These are phyloP conservation scores for Arion vulgaris DNA, from an alignment of 1,140 invertebrate genomes.

Conservation along the genomic window DNA sequence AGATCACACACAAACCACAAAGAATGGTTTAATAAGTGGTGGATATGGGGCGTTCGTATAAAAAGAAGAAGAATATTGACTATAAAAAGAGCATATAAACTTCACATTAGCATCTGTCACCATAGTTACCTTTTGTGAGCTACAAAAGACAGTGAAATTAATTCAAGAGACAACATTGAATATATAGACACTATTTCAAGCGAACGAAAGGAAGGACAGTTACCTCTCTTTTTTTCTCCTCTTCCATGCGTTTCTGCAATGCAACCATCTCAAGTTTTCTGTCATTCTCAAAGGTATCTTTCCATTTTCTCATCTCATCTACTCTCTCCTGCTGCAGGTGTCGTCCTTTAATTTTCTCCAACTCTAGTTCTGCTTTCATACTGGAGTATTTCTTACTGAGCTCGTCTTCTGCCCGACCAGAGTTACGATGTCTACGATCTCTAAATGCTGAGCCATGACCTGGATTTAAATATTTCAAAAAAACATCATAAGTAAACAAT, in stretches of 20 bases:
- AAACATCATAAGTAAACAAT: conserved; percentile 3
- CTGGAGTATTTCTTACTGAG: conserved; percentile 32
- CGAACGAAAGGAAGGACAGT: too few species aligned
- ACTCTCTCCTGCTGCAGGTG: conserved; percentile 35
- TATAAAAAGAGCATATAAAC: too few species aligned
- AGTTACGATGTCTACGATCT: conserved; percentile 37
- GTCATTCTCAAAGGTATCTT: conserved; percentile 42
- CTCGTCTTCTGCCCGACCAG: conserved; percentile 34
- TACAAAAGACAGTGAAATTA: not conserved
- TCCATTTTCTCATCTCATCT: conserved; percentile 43
- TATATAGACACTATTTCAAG: too few species aligned
- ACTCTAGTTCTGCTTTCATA: conserved; percentile 37
- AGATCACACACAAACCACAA: too few species aligned
- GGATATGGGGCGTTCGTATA: too few species aligned
- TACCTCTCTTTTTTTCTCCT: conserved; percentile 46
- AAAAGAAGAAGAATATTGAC: too few species aligned
- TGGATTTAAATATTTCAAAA: not conserved
- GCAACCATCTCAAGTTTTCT: conserved; percentile 33
- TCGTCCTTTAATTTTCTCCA: conserved; percentile 31
- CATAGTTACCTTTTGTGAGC: conserved; percentile 31
- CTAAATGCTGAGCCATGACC: conserved; percentile 22
- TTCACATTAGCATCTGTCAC: too few species aligned
- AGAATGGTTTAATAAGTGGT: too few species aligned
- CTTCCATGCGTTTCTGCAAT: conserved; percentile 38
- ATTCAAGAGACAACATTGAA: too few species aligned